These are phyloP conservation scores for Oppia nitens DNA, from an alignment of 1,140 invertebrate species.

Conservation along the genomic window DNA sequence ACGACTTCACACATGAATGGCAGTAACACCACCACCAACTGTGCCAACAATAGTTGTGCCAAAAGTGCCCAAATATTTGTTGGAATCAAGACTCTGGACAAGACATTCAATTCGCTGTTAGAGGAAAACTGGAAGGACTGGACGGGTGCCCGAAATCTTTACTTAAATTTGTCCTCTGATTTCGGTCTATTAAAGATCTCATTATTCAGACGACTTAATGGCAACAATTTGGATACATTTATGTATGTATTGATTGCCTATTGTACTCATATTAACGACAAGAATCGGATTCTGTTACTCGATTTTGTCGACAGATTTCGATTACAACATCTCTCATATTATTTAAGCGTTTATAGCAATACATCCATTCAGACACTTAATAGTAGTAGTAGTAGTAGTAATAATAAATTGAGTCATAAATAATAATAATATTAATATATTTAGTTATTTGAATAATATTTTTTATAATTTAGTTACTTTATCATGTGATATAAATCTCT, in stretches of 20 bases:
- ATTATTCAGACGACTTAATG: slow-evolving; percentile 24
- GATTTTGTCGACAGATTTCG: slow-evolving; percentile 32
- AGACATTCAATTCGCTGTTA: slow-evolving; percentile 25
- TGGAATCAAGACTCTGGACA: slow-evolving; percentile 31
- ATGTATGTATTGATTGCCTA: slow-evolving; percentile 34
- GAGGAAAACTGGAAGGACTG: slow-evolving; percentile 35
- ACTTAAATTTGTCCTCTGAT: slow-evolving; percentile 31
- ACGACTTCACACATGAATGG: too few relatives aligned
- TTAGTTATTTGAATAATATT: too few relatives aligned
- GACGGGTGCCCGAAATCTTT: slow-evolving; percentile 34
- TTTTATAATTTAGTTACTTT: too few relatives aligned
- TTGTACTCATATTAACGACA: slow-evolving; percentile 25
- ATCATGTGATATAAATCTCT: too few relatives aligned
- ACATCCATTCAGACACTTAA: not conserved
- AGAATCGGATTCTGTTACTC: slow-evolving; percentile 24
- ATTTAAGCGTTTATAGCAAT: slow-evolving; percentile 28
- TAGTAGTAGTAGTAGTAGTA: too few relatives aligned
- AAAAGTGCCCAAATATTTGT: slow-evolving; percentile 25
- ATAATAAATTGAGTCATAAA: too few relatives aligned
- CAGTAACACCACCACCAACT: not conserved
- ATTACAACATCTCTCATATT: slow-evolving; percentile 28
- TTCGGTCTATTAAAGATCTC: slow-evolving; percentile 28
- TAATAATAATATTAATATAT: too few relatives aligned
- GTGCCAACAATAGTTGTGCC: not conserved
- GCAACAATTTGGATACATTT: slow-evolving; percentile 29